Evolutionary conservation across 2,888 invertebrate genomes (phyloP).

Genomic region (Ochlodes sylvanus): DNA sequence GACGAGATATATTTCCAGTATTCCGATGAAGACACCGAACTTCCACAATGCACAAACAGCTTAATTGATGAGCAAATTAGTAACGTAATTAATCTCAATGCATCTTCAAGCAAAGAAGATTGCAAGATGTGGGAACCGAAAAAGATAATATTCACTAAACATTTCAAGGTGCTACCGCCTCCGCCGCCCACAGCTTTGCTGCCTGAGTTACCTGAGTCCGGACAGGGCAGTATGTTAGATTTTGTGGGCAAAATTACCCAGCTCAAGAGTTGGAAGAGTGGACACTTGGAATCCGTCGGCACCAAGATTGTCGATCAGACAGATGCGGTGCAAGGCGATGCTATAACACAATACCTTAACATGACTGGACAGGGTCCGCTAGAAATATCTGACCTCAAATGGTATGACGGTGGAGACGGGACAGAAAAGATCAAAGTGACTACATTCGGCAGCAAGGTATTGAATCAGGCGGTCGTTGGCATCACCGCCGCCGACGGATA

Average conservation of each 20-base stretch:
- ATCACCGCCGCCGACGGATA: conserved; percentile 76
- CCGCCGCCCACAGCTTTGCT: conserved; percentile 66
- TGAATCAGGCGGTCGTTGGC: conserved; percentile 68
- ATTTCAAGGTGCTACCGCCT: conserved; percentile 70
- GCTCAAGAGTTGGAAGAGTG: conserved; percentile 76
- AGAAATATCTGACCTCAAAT: conserved; percentile 78
- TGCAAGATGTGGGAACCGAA: conserved; percentile 76
- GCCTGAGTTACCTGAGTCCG: conserved; percentile 69
- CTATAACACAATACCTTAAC: conserved; percentile 72
- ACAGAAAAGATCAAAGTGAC: conserved; percentile 72
- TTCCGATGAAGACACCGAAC: conserved; percentile 85
- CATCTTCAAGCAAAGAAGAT: conserved; percentile 78
- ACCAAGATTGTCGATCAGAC: conserved; percentile 76
- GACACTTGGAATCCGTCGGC: conserved; percentile 70
- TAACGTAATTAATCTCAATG: conserved; percentile 81
- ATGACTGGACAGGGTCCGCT: conserved; percentile 72
- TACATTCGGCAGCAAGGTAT: conserved; percentile 66
- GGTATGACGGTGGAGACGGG: conserved; percentile 75
- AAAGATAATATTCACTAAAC: conserved; percentile 71
- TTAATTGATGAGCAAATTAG: conserved; percentile 79
- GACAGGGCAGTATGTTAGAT: conserved; percentile 70
- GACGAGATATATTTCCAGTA: conserved; percentile 84
- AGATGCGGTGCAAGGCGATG: conserved; percentile 70
- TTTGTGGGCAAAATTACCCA: conserved; percentile 77
- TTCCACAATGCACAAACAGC: conserved; percentile 77